Evolutionary conservation across 2,113 vertebrate genomes (phyloP).

Genomic region (Smithornis capensis): DNA sequence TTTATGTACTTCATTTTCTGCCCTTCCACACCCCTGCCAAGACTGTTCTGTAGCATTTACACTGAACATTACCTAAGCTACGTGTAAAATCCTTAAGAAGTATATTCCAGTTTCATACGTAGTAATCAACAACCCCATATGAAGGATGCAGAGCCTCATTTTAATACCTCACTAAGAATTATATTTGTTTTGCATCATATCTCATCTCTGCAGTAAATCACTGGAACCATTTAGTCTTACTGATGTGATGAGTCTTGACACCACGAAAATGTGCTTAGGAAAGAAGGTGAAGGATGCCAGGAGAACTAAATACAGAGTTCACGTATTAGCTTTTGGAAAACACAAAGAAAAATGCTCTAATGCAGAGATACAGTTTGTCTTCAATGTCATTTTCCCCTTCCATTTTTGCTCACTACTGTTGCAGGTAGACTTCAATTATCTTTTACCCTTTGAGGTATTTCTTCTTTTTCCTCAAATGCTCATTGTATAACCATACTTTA

Average conservation of each 20-base stretch:
- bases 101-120: neutral
- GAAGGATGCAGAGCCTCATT: neutral
- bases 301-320: neutral
- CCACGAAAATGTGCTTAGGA: neutral
- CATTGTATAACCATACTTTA: neutral
- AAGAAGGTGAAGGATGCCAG: neutral
- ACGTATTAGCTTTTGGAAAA: neutral
- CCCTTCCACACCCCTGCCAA: too few species aligned
- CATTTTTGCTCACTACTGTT: neutral
- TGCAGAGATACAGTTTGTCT: neutral
- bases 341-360: neutral
- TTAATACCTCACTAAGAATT: neutral
- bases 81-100: neutral
- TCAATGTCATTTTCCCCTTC: neutral
- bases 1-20: neutral
- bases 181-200: neutral
- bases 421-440: neutral
- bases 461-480: neutral
- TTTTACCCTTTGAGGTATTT: neutral
- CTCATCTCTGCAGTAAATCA: neutral
- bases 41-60: neutral
- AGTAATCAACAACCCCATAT: neutral
- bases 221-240: neutral
- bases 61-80: neutral
- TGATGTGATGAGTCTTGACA: neutral